Conservation (phyloP, 2,888 invertebrate genomes). For the Drosophila bunnanda region DNA sequence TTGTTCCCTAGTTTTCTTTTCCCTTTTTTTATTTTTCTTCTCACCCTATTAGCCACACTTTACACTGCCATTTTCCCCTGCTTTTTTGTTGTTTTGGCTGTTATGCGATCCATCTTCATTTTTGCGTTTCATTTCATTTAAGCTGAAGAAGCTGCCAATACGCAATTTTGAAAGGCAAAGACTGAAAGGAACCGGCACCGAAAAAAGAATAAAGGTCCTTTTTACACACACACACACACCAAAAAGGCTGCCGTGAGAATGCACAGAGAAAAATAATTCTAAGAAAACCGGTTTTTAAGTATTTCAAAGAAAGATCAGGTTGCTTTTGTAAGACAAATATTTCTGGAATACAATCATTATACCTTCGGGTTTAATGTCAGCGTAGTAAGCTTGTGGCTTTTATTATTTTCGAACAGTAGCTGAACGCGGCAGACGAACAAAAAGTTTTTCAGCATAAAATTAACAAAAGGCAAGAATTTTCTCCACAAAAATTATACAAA, state of each 20-base stretch:
- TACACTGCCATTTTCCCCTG: slow-evolving; percentile 23
- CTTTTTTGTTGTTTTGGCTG: slow-evolving; percentile 32
- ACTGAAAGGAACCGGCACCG: slow-evolving; percentile 16
- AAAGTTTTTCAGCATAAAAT: neutral
- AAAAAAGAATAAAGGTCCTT: slow-evolving; percentile 37
- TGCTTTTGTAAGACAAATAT: neutral
- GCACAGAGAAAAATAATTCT: neutral
- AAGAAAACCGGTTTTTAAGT: no score
- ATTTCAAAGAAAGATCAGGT: neutral
- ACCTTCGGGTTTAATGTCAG: neutral
- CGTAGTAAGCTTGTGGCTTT: no score
- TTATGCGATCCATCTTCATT: slow-evolving; percentile 75
- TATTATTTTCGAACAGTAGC: neutral
- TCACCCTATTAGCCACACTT: slow-evolving; percentile 22
- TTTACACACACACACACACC: slow-evolving; percentile 8
- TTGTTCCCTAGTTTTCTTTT: neutral
- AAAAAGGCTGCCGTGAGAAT: slow-evolving; percentile 10
- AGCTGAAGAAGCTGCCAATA: slow-evolving; percentile 46
- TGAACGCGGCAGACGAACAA: neutral
- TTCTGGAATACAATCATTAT: neutral
- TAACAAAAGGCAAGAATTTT: neutral
- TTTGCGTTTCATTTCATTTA: slow-evolving; percentile 63
- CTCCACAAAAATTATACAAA: no score
- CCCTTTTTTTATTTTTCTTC: neutral
- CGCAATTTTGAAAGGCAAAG: slow-evolving; percentile 46